Evolutionary conservation across 2,888 invertebrate genomes (phyloP).

Genomic region (Dasysyrphus tricinctus): DNA sequence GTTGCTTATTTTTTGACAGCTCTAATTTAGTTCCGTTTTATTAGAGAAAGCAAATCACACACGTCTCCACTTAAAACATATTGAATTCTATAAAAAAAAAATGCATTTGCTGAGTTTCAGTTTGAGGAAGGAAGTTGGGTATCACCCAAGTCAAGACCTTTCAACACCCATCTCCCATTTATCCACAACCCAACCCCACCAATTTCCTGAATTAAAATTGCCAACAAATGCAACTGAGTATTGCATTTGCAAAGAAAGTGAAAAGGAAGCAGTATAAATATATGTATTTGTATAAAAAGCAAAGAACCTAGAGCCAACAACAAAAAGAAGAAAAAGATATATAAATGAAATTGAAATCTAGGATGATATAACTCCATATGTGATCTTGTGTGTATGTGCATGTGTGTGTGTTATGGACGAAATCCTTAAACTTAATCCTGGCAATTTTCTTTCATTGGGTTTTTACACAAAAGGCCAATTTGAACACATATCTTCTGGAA

Average conservation of each 20-base stretch:
- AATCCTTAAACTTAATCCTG: slow-evolving; percentile 77
- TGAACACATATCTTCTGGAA: slow-evolving; percentile 67
- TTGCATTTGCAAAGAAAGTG: slow-evolving; percentile 53
- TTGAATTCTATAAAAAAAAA: slow-evolving; percentile 18
- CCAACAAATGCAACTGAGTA: slow-evolving; percentile 70
- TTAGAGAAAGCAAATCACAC: slow-evolving; percentile 70
- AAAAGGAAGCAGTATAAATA: slow-evolving; percentile 56
- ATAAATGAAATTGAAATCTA: slow-evolving; percentile 62
- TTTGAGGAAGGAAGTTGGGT: not conserved
- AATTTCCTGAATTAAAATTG: slow-evolving; percentile 57
- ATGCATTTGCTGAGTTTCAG: slow-evolving; percentile 67
- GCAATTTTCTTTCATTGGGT: slow-evolving; percentile 77
- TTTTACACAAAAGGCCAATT: slow-evolving; percentile 75
- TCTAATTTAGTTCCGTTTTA: slow-evolving; percentile 70
- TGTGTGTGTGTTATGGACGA: slow-evolving; percentile 45
- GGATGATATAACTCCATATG: slow-evolving; percentile 45
- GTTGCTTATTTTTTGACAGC: slow-evolving; percentile 73
- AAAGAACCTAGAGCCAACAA: not conserved
- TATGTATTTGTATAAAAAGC: not conserved
- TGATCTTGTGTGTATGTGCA: slow-evolving; percentile 1
- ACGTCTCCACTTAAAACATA: slow-evolving; percentile 23
- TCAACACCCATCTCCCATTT: not conserved
- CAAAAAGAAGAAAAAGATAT: slow-evolving; percentile 21
- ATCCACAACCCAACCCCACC: not conserved
- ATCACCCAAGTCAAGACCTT: not conserved